Conservation (phyloP, 2,113 vertebrate genomes). For the Vidua chalybeata region DNA sequence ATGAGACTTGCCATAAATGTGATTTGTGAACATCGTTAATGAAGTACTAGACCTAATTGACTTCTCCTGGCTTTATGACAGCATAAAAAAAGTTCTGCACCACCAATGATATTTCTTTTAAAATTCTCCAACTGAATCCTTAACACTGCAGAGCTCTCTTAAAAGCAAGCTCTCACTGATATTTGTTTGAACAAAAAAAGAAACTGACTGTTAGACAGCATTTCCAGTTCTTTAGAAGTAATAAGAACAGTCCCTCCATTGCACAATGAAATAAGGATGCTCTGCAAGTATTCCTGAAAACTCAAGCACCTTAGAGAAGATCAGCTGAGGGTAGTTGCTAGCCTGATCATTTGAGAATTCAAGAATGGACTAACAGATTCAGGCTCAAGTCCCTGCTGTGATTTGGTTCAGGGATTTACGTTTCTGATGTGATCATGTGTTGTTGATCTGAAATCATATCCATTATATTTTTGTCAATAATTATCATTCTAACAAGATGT, state of each 20-base stretch:
- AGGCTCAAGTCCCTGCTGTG: neutral
- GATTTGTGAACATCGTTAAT: slow-evolving; percentile 81
- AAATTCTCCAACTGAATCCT: slow-evolving; percentile 50
- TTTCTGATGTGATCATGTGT: neutral
- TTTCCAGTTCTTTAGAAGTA: neutral
- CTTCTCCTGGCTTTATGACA: slow-evolving; percentile 77
- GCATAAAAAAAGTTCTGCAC: slow-evolving; percentile 70
- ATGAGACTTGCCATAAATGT: slow-evolving; percentile 72
- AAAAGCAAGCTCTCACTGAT: neutral
- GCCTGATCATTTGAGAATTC: neutral
- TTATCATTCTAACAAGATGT: neutral
- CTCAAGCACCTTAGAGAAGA: neutral
- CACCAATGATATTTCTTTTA: slow-evolving; percentile 62
- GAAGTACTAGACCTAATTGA: slow-evolving; percentile 79
- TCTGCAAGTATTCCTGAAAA: neutral
- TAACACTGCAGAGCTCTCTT: slow-evolving; percentile 22
- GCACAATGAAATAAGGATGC: neutral
- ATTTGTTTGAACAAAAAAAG: neutral
- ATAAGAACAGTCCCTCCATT: neutral
- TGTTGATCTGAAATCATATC: neutral
- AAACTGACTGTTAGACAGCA: neutral
- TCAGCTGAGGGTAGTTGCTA: neutral
- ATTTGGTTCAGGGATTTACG: neutral
- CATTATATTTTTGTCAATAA: neutral
- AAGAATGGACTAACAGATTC: neutral